Evolutionary conservation across 2,113 vertebrate species (phyloP).

Genomic region (Triplophysa dalaica): DNA sequence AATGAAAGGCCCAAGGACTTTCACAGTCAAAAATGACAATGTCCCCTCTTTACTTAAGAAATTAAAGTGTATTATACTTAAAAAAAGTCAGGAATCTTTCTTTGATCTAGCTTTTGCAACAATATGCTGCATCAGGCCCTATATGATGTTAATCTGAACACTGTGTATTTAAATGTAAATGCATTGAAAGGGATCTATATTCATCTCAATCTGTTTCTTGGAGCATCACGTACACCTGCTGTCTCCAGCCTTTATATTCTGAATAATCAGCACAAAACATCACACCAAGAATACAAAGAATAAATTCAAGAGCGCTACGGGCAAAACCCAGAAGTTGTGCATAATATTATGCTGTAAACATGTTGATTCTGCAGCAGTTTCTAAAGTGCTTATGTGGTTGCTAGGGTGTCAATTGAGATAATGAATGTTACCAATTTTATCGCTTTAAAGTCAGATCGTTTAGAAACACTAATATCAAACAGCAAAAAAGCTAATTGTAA

Average conservation of each 20-base stretch:
- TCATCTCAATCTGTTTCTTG: slow-evolving; percentile 18
- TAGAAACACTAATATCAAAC: no score
- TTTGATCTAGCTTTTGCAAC: not conserved
- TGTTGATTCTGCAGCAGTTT: not conserved
- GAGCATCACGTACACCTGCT: slow-evolving; percentile 3
- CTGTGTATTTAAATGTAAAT: slow-evolving; percentile 6
- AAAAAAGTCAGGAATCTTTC: not conserved
- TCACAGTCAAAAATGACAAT: not conserved
- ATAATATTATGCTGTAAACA: slow-evolving; percentile 8
- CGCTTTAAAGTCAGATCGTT: no score
- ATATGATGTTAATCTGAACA: slow-evolving; percentile 2
- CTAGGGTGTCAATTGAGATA: no score
- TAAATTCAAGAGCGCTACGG: not conserved
- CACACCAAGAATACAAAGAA: slow-evolving; percentile 1
- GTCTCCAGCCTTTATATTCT: not conserved
- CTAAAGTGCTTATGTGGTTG: not conserved
- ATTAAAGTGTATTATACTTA: slow-evolving; percentile 11
- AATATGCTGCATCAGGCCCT: slow-evolving; percentile 9
- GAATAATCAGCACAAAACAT: not conserved
- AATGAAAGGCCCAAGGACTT: not conserved
- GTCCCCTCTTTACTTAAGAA: slow-evolving; percentile 3
- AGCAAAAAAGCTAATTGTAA: not conserved
- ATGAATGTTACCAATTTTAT: no score
- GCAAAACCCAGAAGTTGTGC: not conserved
- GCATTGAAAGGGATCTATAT: slow-evolving; percentile 9